phyloP scores from a whole-genome alignment of 92 coral and sea anemone species.

The Scolanthus callimorphus region DNA sequence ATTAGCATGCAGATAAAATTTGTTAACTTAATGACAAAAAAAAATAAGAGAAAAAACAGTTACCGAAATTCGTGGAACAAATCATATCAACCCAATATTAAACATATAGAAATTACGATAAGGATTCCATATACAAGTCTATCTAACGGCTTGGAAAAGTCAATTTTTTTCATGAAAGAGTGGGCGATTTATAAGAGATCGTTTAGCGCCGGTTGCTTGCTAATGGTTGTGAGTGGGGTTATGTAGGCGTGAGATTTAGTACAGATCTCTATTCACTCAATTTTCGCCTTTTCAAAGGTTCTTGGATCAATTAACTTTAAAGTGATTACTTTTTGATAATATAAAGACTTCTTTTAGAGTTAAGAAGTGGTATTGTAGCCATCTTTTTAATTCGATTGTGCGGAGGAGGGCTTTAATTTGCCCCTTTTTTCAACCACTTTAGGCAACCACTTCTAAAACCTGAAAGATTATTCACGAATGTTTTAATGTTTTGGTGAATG shows the following conservation, averaged over 20 bases:
- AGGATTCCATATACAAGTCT: too few relatives aligned
- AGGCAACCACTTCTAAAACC: too few relatives aligned
- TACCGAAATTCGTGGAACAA: background rate
- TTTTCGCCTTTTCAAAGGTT: background rate
- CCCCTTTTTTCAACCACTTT: background rate
- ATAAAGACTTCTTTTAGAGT: background rate
- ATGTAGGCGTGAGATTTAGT: background rate
- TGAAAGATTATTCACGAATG: too few relatives aligned
- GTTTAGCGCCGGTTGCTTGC: background rate
- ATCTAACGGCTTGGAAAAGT: too few relatives aligned
- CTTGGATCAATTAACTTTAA: background rate
- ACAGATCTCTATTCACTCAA: background rate
- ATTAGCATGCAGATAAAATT: background rate
- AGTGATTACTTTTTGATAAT: background rate
- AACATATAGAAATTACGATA: too few relatives aligned
- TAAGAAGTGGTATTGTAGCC: background rate
- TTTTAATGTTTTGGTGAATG: too few relatives aligned
- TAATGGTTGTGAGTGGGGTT: background rate
- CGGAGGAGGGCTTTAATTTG: background rate
- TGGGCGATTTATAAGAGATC: too few relatives aligned
- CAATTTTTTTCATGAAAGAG: too few relatives aligned
- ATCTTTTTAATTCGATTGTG: background rate
- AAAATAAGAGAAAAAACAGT: background rate
- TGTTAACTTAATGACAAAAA: background rate
- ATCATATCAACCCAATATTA: background rate